phyloP scores from a whole-genome alignment of 2,888 invertebrate genomes.

The Lottia scabra region DNA sequence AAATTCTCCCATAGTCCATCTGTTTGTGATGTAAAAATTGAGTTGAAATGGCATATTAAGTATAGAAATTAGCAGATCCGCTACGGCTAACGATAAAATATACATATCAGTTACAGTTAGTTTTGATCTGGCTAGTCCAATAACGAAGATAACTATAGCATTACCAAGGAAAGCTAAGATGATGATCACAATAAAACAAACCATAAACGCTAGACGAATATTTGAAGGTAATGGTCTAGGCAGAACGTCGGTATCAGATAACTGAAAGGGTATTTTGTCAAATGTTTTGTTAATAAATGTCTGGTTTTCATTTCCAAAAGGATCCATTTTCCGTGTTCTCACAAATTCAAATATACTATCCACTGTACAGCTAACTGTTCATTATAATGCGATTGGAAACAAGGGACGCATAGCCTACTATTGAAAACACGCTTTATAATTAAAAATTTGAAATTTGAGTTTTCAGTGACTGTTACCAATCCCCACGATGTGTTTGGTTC shows the following conservation, averaged over 20 bases:
- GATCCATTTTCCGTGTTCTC: no score
- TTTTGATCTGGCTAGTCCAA: constrained; percentile 33
- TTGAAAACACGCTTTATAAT: no score
- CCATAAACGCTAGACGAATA: constrained; percentile 35
- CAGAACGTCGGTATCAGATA: constrained; percentile 19
- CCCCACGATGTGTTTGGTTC: no score
- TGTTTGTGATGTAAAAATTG: constrained; percentile 42
- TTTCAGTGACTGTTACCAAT: no score
- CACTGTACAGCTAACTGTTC: no score
- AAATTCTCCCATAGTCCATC: constrained; percentile 49
- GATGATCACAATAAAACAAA: constrained; percentile 46
- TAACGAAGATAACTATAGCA: constrained; percentile 43
- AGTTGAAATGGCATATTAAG: constrained; percentile 56
- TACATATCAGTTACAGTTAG: constrained; percentile 53
- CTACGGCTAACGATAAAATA: constrained; percentile 54
- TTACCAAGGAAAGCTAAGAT: constrained; percentile 47
- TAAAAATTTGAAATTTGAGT: no score
- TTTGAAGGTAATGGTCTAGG: constrained; percentile 37
- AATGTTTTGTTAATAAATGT: neutral
- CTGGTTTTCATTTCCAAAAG: no score
- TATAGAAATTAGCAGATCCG: constrained; percentile 51
- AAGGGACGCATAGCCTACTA: no score
- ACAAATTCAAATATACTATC: no score
- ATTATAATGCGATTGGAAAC: no score
- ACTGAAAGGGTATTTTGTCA: neutral